Base-by-base conservation (phyloP, 2,113 vertebrate species). In the Trematomus loennbergii region DNA sequence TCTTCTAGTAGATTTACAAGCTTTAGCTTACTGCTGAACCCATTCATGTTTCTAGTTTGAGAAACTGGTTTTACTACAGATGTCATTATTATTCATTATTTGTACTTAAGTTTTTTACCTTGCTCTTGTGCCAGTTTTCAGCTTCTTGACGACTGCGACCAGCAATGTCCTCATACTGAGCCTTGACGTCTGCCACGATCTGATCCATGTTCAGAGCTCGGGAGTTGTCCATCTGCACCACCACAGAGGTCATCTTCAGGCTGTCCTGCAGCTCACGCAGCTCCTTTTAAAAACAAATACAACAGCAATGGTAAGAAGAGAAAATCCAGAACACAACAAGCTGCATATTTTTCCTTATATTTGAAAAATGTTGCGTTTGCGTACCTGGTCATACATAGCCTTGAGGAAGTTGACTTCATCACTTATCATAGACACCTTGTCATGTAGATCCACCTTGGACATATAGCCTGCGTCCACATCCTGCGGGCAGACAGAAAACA, bases 221-320 rank as follows among this genome's bases (percentile, higher is more conserved):
- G 77, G 92, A 94, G 91, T 97, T 97, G 90, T 97, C 96, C 95
- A 97, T 97, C 88, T 96, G 92, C 43, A 98, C 93, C 15, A 97
- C 66, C 20, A 97, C 95, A 0, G 93, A 95, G 2, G 95, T 97
- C 59, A 95, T 91, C 0, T 94, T 95, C 86, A 96, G 74, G 81
- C 92, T 94, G 1, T 84, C 60, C 85, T 96, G 93, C 67, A 97
- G 74, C 86, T 97, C 96, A 1, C 48, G 72, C 62, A 97, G 72
- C 76, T 98, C 96, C 97, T 98, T 83, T 57, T 45, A 48, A 6
- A 20, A 33, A 81, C 3, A 36, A 12, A 61, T 20, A 18, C 13
- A 76, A 43, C 18, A 66, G 15, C 16, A 9, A 72, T 10, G 46
- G 10, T 62, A 45, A 82, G 46, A 81, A 55, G 12, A 40, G 10